phyloP scores from a whole-genome alignment of 2,113 vertebrate species.

The Aphyosemion australe region DNA sequence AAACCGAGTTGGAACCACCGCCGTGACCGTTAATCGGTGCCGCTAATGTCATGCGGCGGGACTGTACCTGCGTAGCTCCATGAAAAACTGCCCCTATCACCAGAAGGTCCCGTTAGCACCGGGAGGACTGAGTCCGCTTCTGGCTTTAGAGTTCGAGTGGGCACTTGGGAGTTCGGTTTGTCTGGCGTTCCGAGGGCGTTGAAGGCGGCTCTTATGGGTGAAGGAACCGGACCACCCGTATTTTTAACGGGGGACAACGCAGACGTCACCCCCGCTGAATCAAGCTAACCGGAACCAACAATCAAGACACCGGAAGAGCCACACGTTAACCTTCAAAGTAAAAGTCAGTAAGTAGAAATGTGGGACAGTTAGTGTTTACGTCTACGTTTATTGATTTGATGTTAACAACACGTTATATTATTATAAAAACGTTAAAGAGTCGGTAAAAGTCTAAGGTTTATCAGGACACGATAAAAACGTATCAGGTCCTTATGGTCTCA shows the following conservation, averaged over 20 bases:
- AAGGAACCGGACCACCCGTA: background rate
- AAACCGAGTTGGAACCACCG: background rate
- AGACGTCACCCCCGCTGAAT: conserved; percentile 27
- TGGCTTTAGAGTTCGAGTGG: rapidly evolving
- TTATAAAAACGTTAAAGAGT: no score
- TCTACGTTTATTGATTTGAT: no score
- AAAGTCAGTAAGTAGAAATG: background rate
- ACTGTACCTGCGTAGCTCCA: conserved; percentile 1
- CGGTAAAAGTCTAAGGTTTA: no score
- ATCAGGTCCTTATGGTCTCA: no score
- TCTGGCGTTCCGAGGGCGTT: background rate
- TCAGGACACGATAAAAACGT: no score
- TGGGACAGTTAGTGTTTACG: no score
- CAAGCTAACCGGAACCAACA: background rate
- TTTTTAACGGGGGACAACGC: conserved; percentile 29
- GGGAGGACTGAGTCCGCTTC: background rate
- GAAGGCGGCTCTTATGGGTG: background rate
- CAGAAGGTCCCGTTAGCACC: background rate
- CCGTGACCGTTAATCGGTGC: background rate
- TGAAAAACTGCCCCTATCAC: background rate
- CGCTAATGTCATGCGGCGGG: background rate
- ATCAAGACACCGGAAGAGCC: background rate
- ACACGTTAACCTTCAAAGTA: conserved; percentile 25
- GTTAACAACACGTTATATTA: no score
- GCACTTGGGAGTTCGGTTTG: background rate